phyloP scores from a whole-genome alignment of 2,797 vertebrate genomes.

The Pangasius macronema region DNA sequence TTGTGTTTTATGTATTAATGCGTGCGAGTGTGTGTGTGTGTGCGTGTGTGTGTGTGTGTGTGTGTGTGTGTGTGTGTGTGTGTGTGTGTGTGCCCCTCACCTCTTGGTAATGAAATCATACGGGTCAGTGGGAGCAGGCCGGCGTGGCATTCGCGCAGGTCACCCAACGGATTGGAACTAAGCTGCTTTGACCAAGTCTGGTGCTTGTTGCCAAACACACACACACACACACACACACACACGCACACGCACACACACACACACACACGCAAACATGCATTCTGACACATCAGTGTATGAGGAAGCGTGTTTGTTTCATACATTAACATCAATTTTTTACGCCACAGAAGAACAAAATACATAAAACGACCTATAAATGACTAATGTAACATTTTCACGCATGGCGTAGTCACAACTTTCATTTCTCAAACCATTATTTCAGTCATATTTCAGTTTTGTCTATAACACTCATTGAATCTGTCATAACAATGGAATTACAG shows the following conservation, averaged over 20 bases:
- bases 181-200: slow-evolving; percentile 79
- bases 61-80: slow-evolving; percentile 37
- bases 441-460: slow-evolving; percentile 23
- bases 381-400: background rate
- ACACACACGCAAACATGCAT: slow-evolving; percentile 40
- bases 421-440: background rate
- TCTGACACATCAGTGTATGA: slow-evolving; percentile 53
- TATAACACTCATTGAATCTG: slow-evolving; percentile 52
- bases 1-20: slow-evolving; percentile 28
- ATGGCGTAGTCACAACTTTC: background rate
- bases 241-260: slow-evolving; percentile 50
- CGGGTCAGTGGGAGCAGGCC: slow-evolving; percentile 72
- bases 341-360: background rate
- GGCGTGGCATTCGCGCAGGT: slow-evolving; percentile 68
- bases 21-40: slow-evolving; percentile 29
- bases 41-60: slow-evolving; percentile 28
- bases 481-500: slow-evolving; percentile 13
- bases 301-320: background rate
- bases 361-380: background rate
- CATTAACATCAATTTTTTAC: background rate
- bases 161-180: slow-evolving; percentile 78
- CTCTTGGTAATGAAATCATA: slow-evolving; percentile 78
- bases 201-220: slow-evolving; percentile 69
- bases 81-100: slow-evolving; percentile 61
- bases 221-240: slow-evolving; percentile 51